Evolutionary conservation across 2,888 invertebrate genomes (phyloP), one percentile per base, ranked within the genome.

Genomic region (Tetrapedia diversipes): DNA sequence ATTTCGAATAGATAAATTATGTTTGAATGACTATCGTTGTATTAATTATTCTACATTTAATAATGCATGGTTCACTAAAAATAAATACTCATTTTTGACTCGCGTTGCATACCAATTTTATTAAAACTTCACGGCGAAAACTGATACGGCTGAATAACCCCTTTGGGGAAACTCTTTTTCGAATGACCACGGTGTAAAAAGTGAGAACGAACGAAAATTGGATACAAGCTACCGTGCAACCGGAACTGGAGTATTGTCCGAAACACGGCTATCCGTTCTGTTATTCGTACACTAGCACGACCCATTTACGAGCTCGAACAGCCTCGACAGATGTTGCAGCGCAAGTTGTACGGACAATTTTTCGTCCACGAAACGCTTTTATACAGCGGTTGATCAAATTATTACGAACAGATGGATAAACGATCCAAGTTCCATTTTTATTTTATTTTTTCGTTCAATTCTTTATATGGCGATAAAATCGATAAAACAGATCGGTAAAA

Each of bases 221-320:
- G 29, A 57, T 51, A 60, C 29, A 53, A 49, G 34, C 65, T 49
- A 32, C 56, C 37, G 53, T 51, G 43, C 19, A 47, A 56, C 41
- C 24, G n/a, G 27, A 63, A 16, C 37, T 59, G 39, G 34, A 71
- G 41, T 37, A 49, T 49, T 61, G 49, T 54, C 34, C 61, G 56
- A 64, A 65, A 76, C 41, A 29, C 51, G 47, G 53, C 47, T 57
- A 61, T 73, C 57, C 64, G 49, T 60, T 43, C 54, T 66, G 70
- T 65, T 74, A 53, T 66, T 47, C 45, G 51, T n/a, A 78, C 2
- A 14, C 61, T 27, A 37, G 41, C 29, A 41, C 27, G 27, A 41
- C 47, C 29, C 45, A 51, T 65, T 59, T 73, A 39, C 65, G 49
- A 39, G 47, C 47, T 56, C n/a, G 65, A 47, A 32, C n/a, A 45